phyloP scores from a whole-genome alignment of 1,140 invertebrate genomes.

The Colletes latitarsis region DNA sequence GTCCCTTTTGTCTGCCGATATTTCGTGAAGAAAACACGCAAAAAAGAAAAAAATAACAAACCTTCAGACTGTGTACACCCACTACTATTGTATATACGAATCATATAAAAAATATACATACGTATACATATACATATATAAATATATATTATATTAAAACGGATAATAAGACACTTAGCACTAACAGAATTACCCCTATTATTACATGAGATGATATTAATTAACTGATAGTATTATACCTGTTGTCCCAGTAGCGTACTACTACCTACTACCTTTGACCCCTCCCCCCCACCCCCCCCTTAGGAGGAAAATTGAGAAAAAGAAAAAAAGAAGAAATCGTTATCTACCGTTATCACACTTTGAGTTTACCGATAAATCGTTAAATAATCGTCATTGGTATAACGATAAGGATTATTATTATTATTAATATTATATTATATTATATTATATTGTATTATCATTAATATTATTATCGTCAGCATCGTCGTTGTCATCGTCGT shows the following conservation, averaged over 20 bases:
- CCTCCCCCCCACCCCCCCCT: not conserved
- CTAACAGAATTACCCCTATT: slow-evolving; percentile 52
- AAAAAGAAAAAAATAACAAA: too few species aligned
- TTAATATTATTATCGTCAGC: slow-evolving; percentile 42
- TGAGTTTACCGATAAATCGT: slow-evolving; percentile 52
- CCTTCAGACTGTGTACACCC: not conserved
- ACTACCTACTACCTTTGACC: slow-evolving; percentile 6
- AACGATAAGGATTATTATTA: slow-evolving; percentile 57
- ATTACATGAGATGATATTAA: slow-evolving; percentile 55
- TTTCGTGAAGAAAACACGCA: too few species aligned
- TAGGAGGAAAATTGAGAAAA: slow-evolving; percentile 4
- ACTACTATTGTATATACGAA: slow-evolving; percentile 12
- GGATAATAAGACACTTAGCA: slow-evolving; percentile 46
- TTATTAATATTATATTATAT: slow-evolving; percentile 58
- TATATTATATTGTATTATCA: slow-evolving; percentile 45
- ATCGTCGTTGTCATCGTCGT: slow-evolving; percentile 45
- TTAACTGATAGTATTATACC: slow-evolving; percentile 69
- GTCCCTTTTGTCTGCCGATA: not conserved
- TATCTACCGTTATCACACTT: slow-evolving; percentile 54
- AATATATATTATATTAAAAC: slow-evolving; percentile 32
- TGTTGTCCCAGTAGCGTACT: slow-evolving; percentile 55
- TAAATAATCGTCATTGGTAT: slow-evolving; percentile 51
- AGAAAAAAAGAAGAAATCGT: slow-evolving; percentile 35
- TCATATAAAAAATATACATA: slow-evolving; percentile 26
- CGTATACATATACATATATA: slow-evolving; percentile 42